Percentiles rank a stretch among this genome's conserved stretches.
Evolutionary conservation across 2,797 vertebrate genomes (phyloP).

Genomic region (Zenarchopterus dispar): DNA sequence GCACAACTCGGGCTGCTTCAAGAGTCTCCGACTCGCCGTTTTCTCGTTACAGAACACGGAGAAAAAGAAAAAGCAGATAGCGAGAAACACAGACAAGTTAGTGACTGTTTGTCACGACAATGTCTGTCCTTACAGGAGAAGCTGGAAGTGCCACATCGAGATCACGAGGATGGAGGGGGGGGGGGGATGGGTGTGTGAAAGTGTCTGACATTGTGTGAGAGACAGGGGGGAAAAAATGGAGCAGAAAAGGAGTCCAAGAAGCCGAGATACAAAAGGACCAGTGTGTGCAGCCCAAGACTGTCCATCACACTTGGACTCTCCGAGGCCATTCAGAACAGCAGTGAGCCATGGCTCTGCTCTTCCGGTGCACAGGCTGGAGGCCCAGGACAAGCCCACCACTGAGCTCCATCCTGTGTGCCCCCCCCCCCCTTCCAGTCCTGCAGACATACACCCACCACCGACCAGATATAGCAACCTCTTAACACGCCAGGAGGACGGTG

Average conservation of each 20-base stretch:
- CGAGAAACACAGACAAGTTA: slow-evolving; percentile 40
- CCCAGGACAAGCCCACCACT: slow-evolving; percentile 70
- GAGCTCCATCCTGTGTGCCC: slow-evolving; percentile 72
- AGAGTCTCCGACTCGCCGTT: slow-evolving; percentile 21
- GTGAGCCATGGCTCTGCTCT: slow-evolving; percentile 60
- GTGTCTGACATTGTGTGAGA: slow-evolving; percentile 48
- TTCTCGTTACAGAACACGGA: slow-evolving; percentile 22
- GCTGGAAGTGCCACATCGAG: slow-evolving; percentile 39
- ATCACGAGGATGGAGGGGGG: slow-evolving; percentile 51
- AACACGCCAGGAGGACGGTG: slow-evolving; percentile 60
- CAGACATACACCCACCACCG: slow-evolving; percentile 35
- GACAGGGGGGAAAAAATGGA: slow-evolving; percentile 25
- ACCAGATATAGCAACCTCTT: slow-evolving; percentile 32
- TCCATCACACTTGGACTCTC: slow-evolving; percentile 76
- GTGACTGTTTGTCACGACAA: slow-evolving; percentile 44
- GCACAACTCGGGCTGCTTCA: slow-evolving; percentile 54
- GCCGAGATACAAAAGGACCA: slow-evolving; percentile 74
- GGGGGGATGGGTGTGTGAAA: slow-evolving; percentile 17
- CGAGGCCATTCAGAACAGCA: slow-evolving; percentile 69
- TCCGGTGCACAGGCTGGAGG: slow-evolving; percentile 70
- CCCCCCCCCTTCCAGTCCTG: slow-evolving; percentile 51
- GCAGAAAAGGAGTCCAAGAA: slow-evolving; percentile 59
- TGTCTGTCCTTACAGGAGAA: slow-evolving; percentile 30
- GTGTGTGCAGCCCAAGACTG: slow-evolving; percentile 71
- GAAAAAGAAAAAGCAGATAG: slow-evolving; percentile 3